Base-by-base conservation (phyloP, 2,113 vertebrate genomes). In the Oreamnos americanus region DNA sequence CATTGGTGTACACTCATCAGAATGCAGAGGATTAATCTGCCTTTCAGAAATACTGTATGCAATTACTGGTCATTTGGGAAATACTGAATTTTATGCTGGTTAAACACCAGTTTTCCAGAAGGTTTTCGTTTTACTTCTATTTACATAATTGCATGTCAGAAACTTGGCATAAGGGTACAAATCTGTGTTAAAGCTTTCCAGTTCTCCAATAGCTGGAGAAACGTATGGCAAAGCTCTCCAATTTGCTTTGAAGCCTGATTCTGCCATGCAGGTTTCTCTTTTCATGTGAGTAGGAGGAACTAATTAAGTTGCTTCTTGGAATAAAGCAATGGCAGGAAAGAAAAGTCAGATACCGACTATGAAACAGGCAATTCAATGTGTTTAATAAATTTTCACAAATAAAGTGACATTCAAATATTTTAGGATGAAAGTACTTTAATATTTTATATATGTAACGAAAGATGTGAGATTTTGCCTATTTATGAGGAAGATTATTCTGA, bases 21-120 rank as follows among this genome's bases (percentile, higher is more conserved):
- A 55, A 64, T 12, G 30, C 2, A 53, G 11, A 17, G 23, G 64
- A 16, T 86, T 88, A 76, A 79, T 67, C 17, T 89, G 39, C 15
- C 84, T 60, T 81, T 55, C 53, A 36, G 14, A 94, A 85, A 28
- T 86, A 60, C 25, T 51, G 11, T n/a, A 87, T 87, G 45, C 47
- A 89, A 91, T 64, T 87, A 19, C 33, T 39, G 3, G 30, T 81
- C 71, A 43, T 87, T 82, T 84, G 53, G 49, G 28, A 97, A 86
- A 74, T 39, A 76, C 6, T 51, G 16, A 83, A 71, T 93, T 81
- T 88, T 79, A 89, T 57, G 13, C 30, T 83, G 33, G 25, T 82
- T 55, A 92, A 97, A 67, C 45, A 81, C 6, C 76, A 53, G 17
- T 62, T 91, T 96, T 97, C 36, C 88, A 88, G 62, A 94, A 96